Base-by-base conservation (phyloP, 2,797 vertebrate species). In the Danio kyathit region DNA sequence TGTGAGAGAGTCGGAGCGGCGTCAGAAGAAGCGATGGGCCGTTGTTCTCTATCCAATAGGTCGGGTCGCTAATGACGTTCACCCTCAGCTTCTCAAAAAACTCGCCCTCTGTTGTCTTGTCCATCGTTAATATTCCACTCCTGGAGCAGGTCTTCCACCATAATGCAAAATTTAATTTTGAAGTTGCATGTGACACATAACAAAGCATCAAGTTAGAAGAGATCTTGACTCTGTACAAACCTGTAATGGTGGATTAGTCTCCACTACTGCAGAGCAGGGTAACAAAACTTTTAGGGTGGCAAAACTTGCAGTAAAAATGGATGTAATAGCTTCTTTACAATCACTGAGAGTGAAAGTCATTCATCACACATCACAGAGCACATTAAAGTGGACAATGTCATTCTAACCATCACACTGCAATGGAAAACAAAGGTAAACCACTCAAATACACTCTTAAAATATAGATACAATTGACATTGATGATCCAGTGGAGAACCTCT, bases 1-100 rank as follows among this genome's bases (percentile, higher is more conserved):
- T 86, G 87, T 88, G 87, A 88, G 87, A 88, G 85, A 88, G 87
- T 88, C 87, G 83, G 87, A 88, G 87, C 87, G 87, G 87, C 87
- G 87, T 86, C 85, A 86, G 85, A n/a, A n/a, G n/a, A 88, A 86
- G 85, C 85, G 87, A 86, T 88, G 87, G n/a, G 87, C 87, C 87
- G 87, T 88, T n/a, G n/a, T 85, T 88, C 87, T 86, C 82, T 83
- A 85, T 85, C 83, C 85, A 88, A 88, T 88, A 88, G 87, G 87
- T 88, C 85, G 85, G 87, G 87, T 86, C 87, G 87, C 87, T 88
- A 83, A 88, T 86, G 86, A 88, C 87, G 87, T 85, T n/a, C 85
- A 88, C 87, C n/a, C 87, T 86, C 87, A 83, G 87, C 87, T 88
- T 88, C 87, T 88, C 85, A 88, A 88, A n/a, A 86, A 83, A 80